A percentile compares a stretch with the other conserved stretches of the same genome.
These are phyloP conservation scores for Tyrannus savana DNA, from an alignment of 2,113 vertebrate species.

Conservation along the genomic window DNA sequence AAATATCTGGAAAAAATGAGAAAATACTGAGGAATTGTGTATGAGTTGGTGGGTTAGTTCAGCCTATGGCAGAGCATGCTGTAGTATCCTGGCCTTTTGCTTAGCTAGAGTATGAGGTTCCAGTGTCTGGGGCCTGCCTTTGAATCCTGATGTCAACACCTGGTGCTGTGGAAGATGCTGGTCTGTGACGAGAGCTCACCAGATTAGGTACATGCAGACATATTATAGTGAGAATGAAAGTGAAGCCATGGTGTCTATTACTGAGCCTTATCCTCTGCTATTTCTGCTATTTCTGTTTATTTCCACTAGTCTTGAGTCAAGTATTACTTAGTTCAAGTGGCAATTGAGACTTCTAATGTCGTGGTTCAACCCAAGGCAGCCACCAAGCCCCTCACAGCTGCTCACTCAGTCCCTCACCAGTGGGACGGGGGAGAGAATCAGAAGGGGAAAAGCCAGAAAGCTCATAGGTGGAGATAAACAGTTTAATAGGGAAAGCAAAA, in stretches of 20 bases:
- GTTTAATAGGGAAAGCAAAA: background rate
- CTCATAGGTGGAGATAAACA: background rate
- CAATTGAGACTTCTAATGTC: background rate
- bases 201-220: rapidly evolving
- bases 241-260: rapidly evolving
- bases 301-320: background rate
- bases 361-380: background rate
- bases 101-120: background rate
- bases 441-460: background rate
- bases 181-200: background rate
- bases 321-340: rapidly evolving
- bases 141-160: rapidly evolving
- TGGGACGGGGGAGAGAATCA: background rate
- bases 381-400: background rate
- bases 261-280: background rate
- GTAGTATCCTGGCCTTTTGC: no score
- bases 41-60: background rate
- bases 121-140: background rate
- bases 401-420: background rate
- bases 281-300: background rate
- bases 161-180: background rate
- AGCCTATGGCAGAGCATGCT: background rate
- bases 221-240: rapidly evolving
- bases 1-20: background rate
- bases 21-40: rapidly evolving